Base-by-base conservation (phyloP, 1,140 invertebrate species). In the Solen grandis region DNA sequence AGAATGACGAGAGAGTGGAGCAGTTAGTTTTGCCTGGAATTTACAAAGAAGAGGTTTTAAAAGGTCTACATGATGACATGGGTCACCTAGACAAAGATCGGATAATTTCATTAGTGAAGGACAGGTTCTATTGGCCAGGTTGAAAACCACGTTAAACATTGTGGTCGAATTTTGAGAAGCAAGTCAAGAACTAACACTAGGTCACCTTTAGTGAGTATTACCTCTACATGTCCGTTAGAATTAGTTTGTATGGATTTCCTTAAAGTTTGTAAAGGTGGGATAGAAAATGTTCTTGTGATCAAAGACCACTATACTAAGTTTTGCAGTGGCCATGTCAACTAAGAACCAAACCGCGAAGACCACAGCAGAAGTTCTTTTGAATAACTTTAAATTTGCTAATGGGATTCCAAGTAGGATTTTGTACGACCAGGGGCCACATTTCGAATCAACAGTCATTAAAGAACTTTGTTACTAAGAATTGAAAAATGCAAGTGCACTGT, bases 161-260 rank as follows among this genome's bases (percentile, higher is more conserved):
- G 70, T 65, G 52, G 59, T 8, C 65, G 54, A 22, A 70, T 63
- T 70, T 10, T 79, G 14, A 57, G 46, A 27, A 69, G 65, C 22
- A 70, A 79, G 19, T 38, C 63, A 2, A 25, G 65, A 29, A 76
- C 72, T 35, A 60, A 69, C 38, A 5, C 22, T 22, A 76, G 46
- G 68, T 46, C 59, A 33, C 81, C 76, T 1, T 36, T 85, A 16
- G 62, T 73, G 0, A 78, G 41, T 66, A 79, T 82, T 29, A 50
- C 10, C 14, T 55, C 69, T 35, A 27, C 41, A 1, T 52, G 74
- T n/a, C 78, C 78, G 13, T 29, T 74, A 33, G 80, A 85, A 46
- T 46, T 82, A 16, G 69, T 85, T n/a, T 83, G 80, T 52, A 68
- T 79, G 46, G 74, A 83, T 52, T 74, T 57, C 35, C 29, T 79